Conservation (phyloP, 2,888 invertebrate genomes). For the Ceramica pisi region DNA sequence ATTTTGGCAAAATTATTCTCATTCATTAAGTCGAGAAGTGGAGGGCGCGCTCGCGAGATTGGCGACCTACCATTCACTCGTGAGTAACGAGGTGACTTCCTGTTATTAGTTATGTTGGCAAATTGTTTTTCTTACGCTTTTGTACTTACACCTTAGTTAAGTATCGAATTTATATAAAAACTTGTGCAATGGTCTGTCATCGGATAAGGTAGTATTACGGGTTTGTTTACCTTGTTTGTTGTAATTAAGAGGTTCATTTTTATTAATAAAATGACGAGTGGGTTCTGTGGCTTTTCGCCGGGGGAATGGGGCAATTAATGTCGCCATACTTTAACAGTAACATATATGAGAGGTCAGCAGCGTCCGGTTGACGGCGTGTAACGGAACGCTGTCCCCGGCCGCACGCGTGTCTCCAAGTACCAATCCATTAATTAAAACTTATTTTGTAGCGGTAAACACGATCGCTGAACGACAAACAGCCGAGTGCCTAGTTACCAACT, state of each 20-base stretch:
- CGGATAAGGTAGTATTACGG: constrained; percentile 50
- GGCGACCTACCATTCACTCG: constrained; percentile 89
- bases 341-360: constrained; percentile 68
- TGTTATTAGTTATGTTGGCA: constrained; percentile 88
- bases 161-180: constrained; percentile 75
- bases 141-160: constrained; percentile 71
- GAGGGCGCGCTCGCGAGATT: constrained; percentile 87
- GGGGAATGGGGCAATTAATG: constrained; percentile 57
- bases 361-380: constrained; percentile 77
- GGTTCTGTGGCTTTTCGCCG: constrained; percentile 32
- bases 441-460: constrained; percentile 85
- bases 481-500: constrained; percentile 79
- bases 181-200: constrained; percentile 70
- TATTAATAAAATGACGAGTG: constrained; percentile 55
- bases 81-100: constrained; percentile 90
- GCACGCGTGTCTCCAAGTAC: constrained; percentile 86
- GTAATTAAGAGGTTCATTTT: constrained; percentile 58
- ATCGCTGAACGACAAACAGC: constrained; percentile 81
- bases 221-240: constrained; percentile 53
- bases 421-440: constrained; percentile 91
- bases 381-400: constrained; percentile 80
- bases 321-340: constrained; percentile 60
- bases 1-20: constrained; percentile 91
- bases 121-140: constrained; percentile 87
- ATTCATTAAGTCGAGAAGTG: constrained; percentile 90